These are phyloP conservation scores for Metacarcinus magister DNA, from an alignment of 2,888 invertebrate genomes.

Conservation along the genomic window DNA sequence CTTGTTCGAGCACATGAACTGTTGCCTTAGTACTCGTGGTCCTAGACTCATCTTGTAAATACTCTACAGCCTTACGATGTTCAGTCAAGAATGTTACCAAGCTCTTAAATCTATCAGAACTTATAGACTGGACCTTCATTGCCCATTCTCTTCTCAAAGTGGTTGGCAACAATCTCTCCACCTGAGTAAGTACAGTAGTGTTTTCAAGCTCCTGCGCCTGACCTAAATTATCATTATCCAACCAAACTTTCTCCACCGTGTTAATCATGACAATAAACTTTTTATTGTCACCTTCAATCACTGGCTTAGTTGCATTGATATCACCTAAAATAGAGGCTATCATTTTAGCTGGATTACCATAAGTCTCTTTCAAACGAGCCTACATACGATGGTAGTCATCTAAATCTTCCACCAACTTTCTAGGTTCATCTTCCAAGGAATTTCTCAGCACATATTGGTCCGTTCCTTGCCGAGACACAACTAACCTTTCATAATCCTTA, in stretches of 20 bases:
- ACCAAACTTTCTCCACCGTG: slow-evolving; percentile 27
- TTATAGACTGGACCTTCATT: neutral
- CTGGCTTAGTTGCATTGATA: neutral
- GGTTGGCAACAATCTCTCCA: neutral
- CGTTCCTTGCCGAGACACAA: too few species aligned
- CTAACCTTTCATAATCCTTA: too few species aligned
- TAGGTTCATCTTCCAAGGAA: too few species aligned
- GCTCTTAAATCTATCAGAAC: neutral
- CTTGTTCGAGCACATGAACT: neutral
- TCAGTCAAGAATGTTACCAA: neutral
- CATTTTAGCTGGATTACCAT: too few species aligned
- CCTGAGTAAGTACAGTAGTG: neutral
- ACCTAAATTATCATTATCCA: neutral
- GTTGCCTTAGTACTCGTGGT: neutral
- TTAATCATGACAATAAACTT: neutral
- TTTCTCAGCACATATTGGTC: too few species aligned
- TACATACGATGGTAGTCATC: too few species aligned
- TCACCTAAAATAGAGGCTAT: too few species aligned
- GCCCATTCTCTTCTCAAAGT: slow-evolving; percentile 7
- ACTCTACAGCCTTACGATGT: neutral
- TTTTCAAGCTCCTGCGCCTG: neutral
- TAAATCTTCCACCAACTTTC: too few species aligned
- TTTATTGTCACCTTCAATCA: neutral
- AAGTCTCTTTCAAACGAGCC: too few species aligned
- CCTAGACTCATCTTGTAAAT: neutral